These are phyloP conservation scores for Dugesia japonica DNA, from an alignment of 2,888 invertebrate species.

Conservation along the genomic window DNA sequence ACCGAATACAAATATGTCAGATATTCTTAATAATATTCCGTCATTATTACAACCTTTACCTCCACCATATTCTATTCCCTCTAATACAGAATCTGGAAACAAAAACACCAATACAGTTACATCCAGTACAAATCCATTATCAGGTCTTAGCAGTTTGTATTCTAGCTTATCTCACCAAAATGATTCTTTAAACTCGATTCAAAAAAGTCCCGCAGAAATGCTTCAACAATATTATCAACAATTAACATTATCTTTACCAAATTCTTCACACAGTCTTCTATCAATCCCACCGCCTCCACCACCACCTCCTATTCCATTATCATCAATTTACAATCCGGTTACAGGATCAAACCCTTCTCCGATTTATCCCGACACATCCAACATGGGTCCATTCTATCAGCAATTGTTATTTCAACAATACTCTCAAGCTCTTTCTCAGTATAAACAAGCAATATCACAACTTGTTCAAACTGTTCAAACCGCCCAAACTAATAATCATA, in stretches of 20 bases:
- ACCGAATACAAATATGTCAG: not conserved
- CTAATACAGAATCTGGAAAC: not conserved
- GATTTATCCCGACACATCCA: not conserved
- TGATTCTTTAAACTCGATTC: not conserved
- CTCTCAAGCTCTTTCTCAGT: constrained; percentile 3
- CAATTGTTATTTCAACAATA: constrained; percentile 2
- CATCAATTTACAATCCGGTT: not conserved
- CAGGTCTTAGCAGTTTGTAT: not conserved
- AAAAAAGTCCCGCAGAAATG: constrained; percentile 6
- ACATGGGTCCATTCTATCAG: constrained; percentile 2
- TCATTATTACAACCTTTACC: not conserved
- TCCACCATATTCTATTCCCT: not conserved
- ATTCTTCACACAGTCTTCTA: constrained; percentile 2
- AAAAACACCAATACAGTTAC: not conserved
- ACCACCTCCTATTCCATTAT: constrained; percentile 2
- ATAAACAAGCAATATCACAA: not conserved
- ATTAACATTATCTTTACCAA: not conserved
- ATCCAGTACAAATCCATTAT: constrained; percentile 2
- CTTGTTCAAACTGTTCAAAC: not conserved
- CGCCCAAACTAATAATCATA: not conserved
- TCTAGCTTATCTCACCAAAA: not conserved
- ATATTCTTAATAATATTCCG: constrained; percentile 4
- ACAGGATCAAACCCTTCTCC: not conserved
- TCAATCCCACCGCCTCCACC: not conserved
- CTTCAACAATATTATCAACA: constrained; percentile 13